Base-by-base conservation (phyloP, 2,888 invertebrate genomes). In the Oscheius sp. region DNA sequence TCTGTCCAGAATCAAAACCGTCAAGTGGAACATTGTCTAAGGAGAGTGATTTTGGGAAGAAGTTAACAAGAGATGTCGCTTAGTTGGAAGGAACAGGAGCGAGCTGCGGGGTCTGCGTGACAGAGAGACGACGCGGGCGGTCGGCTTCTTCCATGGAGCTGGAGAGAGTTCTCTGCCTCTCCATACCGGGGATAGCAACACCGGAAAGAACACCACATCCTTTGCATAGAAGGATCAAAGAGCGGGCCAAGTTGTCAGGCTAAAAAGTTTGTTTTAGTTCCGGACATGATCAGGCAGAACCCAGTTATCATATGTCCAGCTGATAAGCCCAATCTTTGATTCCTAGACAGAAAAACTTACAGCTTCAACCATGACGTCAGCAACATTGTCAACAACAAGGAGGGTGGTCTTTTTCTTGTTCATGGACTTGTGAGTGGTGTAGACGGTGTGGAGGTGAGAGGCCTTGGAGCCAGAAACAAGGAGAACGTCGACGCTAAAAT, bases 171-270 rank as follows among this genome's bases (percentile, higher is more conserved):
- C 88, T 76, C 75, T 88, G 88, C 10, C 87, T 77, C 73, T 88
- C 88, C 88, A 88, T 88, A 59, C 88, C 88, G 13, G 88, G 88
- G 70, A 88, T 87, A 9, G 86, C 77, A 48, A 89, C 89, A 50
- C 87, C 87, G 42, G 83, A 81, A 58, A 89, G 84, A 32, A 88
- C 87, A 47, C 95, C 95, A 89, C 94, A 93, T 0, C 95, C 95
- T 90, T 95, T 95, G 91, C 94, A 94, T 92, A 95, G 94, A 74
- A 95, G 92, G 79, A 95, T 92, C 88, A 95, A 92, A 70, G 94
- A 94, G 88, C 95, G 94, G 42, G 94, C 93, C 76, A 95, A 93
- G 90, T 94, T 94, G 42, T 94, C 94, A 10, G 95, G 94, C 95
- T 95, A 91, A 59, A 90, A 90, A 21, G 21, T 21, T 9, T 2